Percentiles rank a stretch among this genome's conserved stretches.
phyloP scores from a whole-genome alignment of 2,797 vertebrate genomes.

The Salmo trutta region DNA sequence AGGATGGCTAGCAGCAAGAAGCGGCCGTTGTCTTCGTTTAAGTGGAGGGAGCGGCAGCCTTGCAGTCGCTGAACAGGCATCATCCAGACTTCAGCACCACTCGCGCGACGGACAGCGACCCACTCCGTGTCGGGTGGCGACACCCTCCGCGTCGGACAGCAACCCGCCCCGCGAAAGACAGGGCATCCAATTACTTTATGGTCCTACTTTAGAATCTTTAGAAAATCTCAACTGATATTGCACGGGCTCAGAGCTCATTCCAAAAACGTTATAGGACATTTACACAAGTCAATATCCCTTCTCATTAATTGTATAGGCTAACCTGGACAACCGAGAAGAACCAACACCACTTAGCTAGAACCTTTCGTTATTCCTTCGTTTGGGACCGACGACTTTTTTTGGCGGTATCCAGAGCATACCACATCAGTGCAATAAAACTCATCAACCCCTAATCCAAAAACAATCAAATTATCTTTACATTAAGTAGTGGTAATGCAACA shows the following conservation, averaged over 20 bases:
- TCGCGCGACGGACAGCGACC: conserved; percentile 80
- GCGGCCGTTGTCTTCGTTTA: conserved; percentile 95
- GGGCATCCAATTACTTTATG: conserved; percentile 65
- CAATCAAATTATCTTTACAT: not conserved
- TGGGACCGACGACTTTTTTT: conserved; percentile 10
- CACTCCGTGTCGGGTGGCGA: conserved; percentile 68
- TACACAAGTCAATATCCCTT: conserved; percentile 44
- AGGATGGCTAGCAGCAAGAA: conserved; percentile 90
- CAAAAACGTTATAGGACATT: conserved; percentile 27
- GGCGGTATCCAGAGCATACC: not conserved
- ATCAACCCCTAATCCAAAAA: conserved; percentile 1
- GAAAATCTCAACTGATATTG: not conserved
- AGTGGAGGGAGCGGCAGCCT: conserved; percentile 91
- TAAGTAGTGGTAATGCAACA: not conserved
- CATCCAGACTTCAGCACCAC: conserved; percentile 88
- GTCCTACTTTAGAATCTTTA: conserved; percentile 4
- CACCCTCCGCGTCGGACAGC: no score
- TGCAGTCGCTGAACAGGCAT: conserved; percentile 84
- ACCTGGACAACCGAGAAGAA: not conserved
- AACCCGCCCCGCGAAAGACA: conserved; percentile 19
- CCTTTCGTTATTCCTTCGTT: not conserved
- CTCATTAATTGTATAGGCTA: conserved; percentile 45
- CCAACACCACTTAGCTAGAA: conserved; percentile 40
- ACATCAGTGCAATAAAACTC: not conserved
- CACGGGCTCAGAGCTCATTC: conserved; percentile 17